These are phyloP conservation scores for Meloidogyne exigua DNA, from an alignment of 1,140 invertebrate species.

Conservation along the genomic window DNA sequence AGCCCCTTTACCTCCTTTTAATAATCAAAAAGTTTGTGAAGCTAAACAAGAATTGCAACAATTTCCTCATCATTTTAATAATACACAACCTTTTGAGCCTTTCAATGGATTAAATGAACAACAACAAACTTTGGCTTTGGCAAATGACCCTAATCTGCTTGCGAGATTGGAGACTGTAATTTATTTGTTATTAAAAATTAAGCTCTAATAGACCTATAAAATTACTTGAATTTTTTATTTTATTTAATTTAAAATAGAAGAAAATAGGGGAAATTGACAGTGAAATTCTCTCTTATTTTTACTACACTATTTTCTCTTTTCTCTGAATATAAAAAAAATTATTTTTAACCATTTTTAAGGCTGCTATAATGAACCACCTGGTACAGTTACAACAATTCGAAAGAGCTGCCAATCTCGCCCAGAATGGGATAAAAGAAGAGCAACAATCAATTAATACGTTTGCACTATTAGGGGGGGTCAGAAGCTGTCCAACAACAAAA, in stretches of 20 bases:
- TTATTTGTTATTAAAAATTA: background rate
- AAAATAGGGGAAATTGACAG: too few species aligned
- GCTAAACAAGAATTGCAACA: background rate
- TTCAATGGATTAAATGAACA: background rate
- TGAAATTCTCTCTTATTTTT: too few species aligned
- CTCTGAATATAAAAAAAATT: background rate
- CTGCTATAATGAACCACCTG: conserved; percentile 15
- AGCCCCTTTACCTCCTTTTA: background rate
- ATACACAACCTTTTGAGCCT: conserved; percentile 6
- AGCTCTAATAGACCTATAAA: too few species aligned
- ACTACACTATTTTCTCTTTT: too few species aligned
- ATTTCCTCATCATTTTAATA: background rate
- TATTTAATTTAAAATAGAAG: too few species aligned
- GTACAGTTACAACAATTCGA: background rate
- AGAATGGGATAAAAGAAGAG: background rate
- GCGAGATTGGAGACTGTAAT: conserved; percentile 19
- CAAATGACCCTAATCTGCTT: background rate
- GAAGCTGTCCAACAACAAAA: background rate
- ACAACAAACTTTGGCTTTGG: conserved; percentile 3
- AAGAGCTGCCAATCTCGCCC: background rate
- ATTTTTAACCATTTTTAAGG: background rate
- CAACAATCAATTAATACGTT: conserved; percentile 3
- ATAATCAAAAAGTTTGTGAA: background rate
- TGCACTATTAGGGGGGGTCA: background rate
- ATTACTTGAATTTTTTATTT: too few species aligned